These are phyloP conservation scores for Euzetes globulus DNA, from an alignment of 2,888 invertebrate species.

Conservation along the genomic window DNA sequence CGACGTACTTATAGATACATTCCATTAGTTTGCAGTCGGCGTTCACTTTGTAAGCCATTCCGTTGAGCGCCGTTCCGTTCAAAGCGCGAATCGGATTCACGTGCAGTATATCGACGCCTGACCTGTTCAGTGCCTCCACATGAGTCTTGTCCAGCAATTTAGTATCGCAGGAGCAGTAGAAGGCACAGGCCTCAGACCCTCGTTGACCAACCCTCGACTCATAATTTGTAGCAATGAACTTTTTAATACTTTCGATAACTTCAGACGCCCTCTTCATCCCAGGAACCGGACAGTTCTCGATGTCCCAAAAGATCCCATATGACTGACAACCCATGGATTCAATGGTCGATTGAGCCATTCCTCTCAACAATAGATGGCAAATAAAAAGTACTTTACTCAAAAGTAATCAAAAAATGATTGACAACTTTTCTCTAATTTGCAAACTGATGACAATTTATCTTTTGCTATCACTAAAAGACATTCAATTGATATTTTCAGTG, in stretches of 20 bases:
- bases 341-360: too few relatives aligned
- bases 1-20: slow-evolving; percentile 2
- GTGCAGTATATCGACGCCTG: slow-evolving; percentile 18
- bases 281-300: slow-evolving; percentile 16
- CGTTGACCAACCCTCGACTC: background rate
- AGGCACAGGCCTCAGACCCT: background rate
- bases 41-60: background rate
- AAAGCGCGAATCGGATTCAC: background rate
- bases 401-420: too few relatives aligned
- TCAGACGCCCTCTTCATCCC: background rate
- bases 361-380: too few relatives aligned
- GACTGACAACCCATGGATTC: background rate
- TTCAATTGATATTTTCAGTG: too few relatives aligned
- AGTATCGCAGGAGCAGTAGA: background rate
- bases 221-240: background rate
- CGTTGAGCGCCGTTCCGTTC: background rate
- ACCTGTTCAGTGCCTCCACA: slow-evolving; percentile 8
- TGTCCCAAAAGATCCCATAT: slow-evolving; percentile 16
- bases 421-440: too few relatives aligned
- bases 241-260: background rate
- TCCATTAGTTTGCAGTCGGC: slow-evolving; percentile 16
- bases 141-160: background rate
- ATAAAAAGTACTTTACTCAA: too few relatives aligned
- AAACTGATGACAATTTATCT: too few relatives aligned
- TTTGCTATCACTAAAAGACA: too few relatives aligned